phyloP scores from a whole-genome alignment of 2,888 invertebrate genomes.

The Anthoptus insignis region DNA sequence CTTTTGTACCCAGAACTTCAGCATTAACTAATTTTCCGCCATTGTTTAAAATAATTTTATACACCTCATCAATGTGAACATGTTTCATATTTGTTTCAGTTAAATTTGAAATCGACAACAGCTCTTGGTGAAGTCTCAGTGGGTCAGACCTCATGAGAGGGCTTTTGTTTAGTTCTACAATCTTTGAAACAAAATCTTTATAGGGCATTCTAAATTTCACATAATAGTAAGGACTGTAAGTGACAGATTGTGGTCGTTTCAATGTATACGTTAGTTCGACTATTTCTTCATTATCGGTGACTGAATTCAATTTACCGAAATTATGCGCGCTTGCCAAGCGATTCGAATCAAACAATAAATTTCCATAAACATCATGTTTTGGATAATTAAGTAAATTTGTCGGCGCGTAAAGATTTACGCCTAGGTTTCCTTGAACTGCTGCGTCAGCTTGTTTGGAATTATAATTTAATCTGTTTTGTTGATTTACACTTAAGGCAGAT shows the following conservation, averaged over 20 bases:
- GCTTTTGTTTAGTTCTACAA: slow-evolving; percentile 53
- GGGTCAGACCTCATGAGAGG: slow-evolving; percentile 58
- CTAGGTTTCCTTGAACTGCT: not conserved
- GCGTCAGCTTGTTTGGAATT: slow-evolving; percentile 5
- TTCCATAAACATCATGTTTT: slow-evolving; percentile 9
- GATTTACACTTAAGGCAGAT: not conserved
- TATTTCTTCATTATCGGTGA: slow-evolving; percentile 52
- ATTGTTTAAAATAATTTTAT: slow-evolving; percentile 54
- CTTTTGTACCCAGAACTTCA: slow-evolving; percentile 52
- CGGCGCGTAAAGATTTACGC: not conserved
- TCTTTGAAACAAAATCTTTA: slow-evolving; percentile 55
- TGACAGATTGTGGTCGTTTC: slow-evolving; percentile 58
- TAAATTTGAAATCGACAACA: slow-evolving; percentile 58
- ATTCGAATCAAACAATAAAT: slow-evolving; percentile 50
- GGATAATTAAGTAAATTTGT: slow-evolving; percentile 11
- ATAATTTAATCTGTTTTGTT: not conserved
- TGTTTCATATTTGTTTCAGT: slow-evolving; percentile 56
- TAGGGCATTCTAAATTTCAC: slow-evolving; percentile 71
- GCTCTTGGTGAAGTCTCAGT: slow-evolving; percentile 57
- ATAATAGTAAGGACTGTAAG: slow-evolving; percentile 65
- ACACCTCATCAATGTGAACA: slow-evolving; percentile 60
- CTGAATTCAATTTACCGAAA: slow-evolving; percentile 56
- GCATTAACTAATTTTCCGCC: slow-evolving; percentile 65
- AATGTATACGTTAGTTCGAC: slow-evolving; percentile 71
- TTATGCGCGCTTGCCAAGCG: slow-evolving; percentile 55